Conservation (phyloP, 1,140 invertebrate species). For the Thaumetopoea pityocampa region DNA sequence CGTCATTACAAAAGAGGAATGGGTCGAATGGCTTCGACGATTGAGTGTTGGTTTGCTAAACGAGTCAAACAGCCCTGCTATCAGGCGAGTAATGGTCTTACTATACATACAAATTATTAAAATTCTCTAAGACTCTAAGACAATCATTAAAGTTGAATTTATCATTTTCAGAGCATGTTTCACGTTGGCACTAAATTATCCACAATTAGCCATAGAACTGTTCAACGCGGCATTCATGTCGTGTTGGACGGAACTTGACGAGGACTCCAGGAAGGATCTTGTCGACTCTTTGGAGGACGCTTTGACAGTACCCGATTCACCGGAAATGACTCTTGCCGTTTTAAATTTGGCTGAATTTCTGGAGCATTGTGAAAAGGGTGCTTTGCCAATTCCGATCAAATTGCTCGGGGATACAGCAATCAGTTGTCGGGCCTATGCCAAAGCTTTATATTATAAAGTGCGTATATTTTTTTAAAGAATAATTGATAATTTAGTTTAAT, state of each 20-base stretch:
- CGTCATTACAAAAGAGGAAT: constrained; percentile 96
- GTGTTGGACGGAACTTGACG: constrained; percentile 96
- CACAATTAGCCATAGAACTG: constrained; percentile 93
- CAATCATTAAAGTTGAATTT: neutral
- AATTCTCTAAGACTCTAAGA: constrained; percentile 4
- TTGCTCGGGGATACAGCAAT: constrained; percentile 89
- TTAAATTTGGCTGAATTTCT: constrained; percentile 99
- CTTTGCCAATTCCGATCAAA: constrained; percentile 91
- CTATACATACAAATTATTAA: constrained; percentile 2
- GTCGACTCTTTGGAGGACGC: constrained; percentile 92
- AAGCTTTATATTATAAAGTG: constrained; percentile 97
- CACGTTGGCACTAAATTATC: constrained; percentile 94
- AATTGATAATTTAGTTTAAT: no score
- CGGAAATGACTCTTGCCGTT: constrained; percentile 97
- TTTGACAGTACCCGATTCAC: constrained; percentile 92
- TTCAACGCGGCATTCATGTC: constrained; percentile 99
- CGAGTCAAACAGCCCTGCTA: constrained; percentile 94
- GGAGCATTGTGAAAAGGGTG: constrained; percentile 98
- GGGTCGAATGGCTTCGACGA: constrained; percentile 96
- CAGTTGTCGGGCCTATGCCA: constrained; percentile 91
- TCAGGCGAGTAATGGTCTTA: constrained; percentile 68
- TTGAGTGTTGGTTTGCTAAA: constrained; percentile 94
- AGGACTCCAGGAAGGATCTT: constrained; percentile 89
- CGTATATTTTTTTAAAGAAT: constrained; percentile 12
- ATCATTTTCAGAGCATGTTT: constrained; percentile 84